phyloP scores from a whole-genome alignment of 2,797 vertebrate species.

The Philypnodon macrostomus region DNA sequence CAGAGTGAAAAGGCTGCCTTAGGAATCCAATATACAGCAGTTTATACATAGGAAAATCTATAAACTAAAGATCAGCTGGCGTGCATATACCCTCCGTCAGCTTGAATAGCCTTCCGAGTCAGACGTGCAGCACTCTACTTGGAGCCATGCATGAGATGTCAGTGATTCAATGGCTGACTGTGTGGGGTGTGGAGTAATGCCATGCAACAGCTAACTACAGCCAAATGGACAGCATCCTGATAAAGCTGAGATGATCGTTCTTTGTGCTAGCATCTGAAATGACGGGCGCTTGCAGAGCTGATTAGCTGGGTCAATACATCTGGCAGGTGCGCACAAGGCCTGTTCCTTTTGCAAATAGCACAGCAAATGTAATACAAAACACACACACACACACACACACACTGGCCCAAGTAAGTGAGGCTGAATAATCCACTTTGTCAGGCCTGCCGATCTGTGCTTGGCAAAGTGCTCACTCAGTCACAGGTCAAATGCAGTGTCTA shows the following conservation, averaged over 20 bases:
- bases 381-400: constrained; percentile 31
- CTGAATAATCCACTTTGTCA: constrained; percentile 74
- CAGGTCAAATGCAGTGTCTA: constrained; percentile 54
- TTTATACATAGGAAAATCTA: constrained; percentile 69
- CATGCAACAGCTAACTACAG: constrained; percentile 47
- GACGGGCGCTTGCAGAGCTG: constrained; percentile 57
- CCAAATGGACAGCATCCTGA: constrained; percentile 54
- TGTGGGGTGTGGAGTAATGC: constrained; percentile 46
- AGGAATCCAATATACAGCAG: constrained; percentile 65
- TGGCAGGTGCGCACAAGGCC: constrained; percentile 64
- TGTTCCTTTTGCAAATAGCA: constrained; percentile 51
- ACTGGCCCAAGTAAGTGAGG: constrained; percentile 49
- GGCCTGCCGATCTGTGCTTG: constrained; percentile 60
- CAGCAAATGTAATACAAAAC: constrained; percentile 37
- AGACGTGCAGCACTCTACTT: constrained; percentile 47
- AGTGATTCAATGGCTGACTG: constrained; percentile 54
- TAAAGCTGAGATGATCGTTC: constrained; percentile 62
- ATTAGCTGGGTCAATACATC: constrained; percentile 70
- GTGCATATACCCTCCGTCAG: constrained; percentile 56
- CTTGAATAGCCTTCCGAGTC: constrained; percentile 53
- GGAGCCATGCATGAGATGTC: constrained; percentile 52
- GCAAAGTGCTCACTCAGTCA: constrained; percentile 51
- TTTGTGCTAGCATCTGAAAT: constrained; percentile 70
- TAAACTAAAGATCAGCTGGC: constrained; percentile 72
- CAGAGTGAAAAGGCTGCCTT: constrained; percentile 36